Percentiles rank a stretch among this genome's conserved stretches.
phyloP scores from a whole-genome alignment of 2,113 vertebrate species.

The Pterophyllum scalare region DNA sequence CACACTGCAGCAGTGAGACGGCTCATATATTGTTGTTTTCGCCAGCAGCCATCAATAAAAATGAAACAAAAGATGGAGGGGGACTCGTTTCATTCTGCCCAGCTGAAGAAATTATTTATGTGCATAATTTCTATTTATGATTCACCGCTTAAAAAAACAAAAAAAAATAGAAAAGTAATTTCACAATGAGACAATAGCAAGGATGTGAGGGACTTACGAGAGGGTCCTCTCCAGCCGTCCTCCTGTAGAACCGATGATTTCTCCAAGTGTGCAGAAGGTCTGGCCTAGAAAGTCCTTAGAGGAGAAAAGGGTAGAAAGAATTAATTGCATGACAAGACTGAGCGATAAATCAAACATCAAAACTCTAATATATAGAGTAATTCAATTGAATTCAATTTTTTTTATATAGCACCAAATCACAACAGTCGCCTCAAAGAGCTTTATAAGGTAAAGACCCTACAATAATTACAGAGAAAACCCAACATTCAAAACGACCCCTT shows the following conservation, averaged over 20 bases:
- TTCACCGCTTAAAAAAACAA: conserved; percentile 11
- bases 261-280: conserved; percentile 85
- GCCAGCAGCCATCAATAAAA: conserved; percentile 37
- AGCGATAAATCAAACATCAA: neutral
- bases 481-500: too few species aligned
- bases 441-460: too few species aligned
- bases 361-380: neutral
- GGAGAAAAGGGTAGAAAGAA: neutral
- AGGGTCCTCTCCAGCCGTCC: conserved; percentile 79
- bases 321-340: conserved; percentile 10
- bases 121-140: conserved; percentile 19
- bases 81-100: conserved; percentile 26
- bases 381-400: too few species aligned
- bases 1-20: conserved; percentile 24
- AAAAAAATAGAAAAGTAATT: neutral
- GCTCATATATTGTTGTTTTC: conserved; percentile 26
- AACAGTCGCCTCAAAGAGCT: too few species aligned
- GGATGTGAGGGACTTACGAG: conserved; percentile 75
- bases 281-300: conserved; percentile 83
- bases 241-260: conserved; percentile 83
- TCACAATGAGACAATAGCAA: neutral
- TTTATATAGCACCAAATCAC: too few species aligned
- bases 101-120: conserved; percentile 40
- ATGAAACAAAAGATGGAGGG: conserved; percentile 18
- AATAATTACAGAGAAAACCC: too few species aligned